Evolutionary conservation across 2,797 vertebrate genomes (phyloP), one percentile per base, ranked within the genome.

Genomic region (Gephyroberyx darwinii): DNA sequence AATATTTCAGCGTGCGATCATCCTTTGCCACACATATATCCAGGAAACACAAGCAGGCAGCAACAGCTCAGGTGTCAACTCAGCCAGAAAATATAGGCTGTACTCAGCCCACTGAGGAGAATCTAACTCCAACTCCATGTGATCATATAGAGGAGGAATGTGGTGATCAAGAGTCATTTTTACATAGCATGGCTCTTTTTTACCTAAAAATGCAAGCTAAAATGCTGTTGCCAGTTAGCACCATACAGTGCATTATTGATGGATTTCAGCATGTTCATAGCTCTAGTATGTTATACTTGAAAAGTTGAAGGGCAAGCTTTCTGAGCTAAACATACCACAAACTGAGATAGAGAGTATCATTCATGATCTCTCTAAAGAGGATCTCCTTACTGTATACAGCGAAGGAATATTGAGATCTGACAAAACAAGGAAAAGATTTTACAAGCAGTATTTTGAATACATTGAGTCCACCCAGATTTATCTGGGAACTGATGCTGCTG

Each of bases 201-300:
- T 41, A 66, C 20, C 37, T 54, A 26, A 56, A 69, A 41, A 75
- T 75, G 58, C 58, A 69, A 16, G 39, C 71, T 41, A 52, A 74
- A 74, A 59, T 74, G 71, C 47, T 58, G 7, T 31, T 74, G 20
- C 54, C 62, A 51, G 55, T 45, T 19, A 52, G 43, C 31, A 69
- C 65, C 9, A 69, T 69, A 37, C 65, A 75, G 50, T 19, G 5
- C 22, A 63, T 63, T 13, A 69, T 69, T 26, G 43, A 69, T 13
- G 52, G 33, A 19, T 63, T 50, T 19, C 61, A 63, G 45, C 22
- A 64, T 17, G 45, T 64, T 5, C 47, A 64, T n/a, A 64, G 13
- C 47, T 64, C 16, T 64, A 31, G 61, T 33, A 64, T 64, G 61
- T 31, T 9, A 43, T 3, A 8, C 12, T 43, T 43, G 7, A 43